A percentile compares a stretch with the other conserved stretches of the same genome.
Conservation (phyloP, 2,113 vertebrate genomes). For the Phalacrocorax aristotelis region DNA sequence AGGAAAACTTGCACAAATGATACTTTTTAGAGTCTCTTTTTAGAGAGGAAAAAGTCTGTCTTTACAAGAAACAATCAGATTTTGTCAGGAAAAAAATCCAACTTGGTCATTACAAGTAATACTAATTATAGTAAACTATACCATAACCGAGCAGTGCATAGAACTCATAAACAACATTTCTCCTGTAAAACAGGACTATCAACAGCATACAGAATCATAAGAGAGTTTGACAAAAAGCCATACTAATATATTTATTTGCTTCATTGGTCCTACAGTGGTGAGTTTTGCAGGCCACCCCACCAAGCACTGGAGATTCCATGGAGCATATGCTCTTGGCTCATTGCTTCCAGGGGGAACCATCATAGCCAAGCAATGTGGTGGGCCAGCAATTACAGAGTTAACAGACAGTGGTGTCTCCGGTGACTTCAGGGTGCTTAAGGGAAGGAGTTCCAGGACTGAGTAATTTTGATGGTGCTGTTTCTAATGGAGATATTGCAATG, state of each 20-base stretch:
- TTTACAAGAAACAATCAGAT: neutral
- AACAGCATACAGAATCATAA: neutral
- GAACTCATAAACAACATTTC: neutral
- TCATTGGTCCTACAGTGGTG: neutral
- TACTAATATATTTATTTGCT: neutral
- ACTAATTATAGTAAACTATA: neutral
- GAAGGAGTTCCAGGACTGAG: neutral
- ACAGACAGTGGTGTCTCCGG: neutral
- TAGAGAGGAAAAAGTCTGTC: neutral
- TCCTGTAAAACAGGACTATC: neutral
- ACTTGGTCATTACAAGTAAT: neutral
- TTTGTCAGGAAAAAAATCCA: neutral
- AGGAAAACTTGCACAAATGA: neutral
- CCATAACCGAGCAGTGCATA: neutral
- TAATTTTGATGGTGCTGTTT: neutral
- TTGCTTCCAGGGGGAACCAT: neutral
- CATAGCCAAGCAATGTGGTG: neutral
- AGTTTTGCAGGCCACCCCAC: neutral
- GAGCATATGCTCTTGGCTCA: fast-evolving
- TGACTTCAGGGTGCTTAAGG: neutral
- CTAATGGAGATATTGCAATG: neutral
- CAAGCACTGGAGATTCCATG: neutral
- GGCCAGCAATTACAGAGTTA: neutral
- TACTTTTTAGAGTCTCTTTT: neutral
- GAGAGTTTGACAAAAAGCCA: neutral